Evolutionary conservation across 1,140 invertebrate species (phyloP), one percentile per base, ranked within the genome.

Genomic region (Papilio glaucus): DNA sequence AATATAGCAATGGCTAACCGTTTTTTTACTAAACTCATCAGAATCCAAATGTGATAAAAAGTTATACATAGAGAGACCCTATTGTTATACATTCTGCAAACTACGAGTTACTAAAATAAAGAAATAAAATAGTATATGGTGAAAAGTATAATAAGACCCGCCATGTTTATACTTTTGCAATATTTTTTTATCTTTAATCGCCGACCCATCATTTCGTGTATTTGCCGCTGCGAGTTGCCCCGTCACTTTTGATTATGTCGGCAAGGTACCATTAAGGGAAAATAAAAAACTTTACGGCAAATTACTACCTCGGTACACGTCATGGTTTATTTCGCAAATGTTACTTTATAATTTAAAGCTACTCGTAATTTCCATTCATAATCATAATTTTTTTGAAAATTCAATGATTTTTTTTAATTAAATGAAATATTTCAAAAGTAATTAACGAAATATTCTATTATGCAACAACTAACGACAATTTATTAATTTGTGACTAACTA

Each of bases 231-330:
- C 45, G 45, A 21, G 45, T 49, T 49, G 45, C 45, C 45, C 18
- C 45, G 45, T 49, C 45, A 49, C 45, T 49, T 45, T 49, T 49
- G 45, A 49, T 49, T 49, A 49, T 15, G 45, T 49, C 18, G 45
- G 7, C 45, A 49, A 49, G 15, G 45, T 49, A 49, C 45, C 45
- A 33, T 33, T 33, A 21, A 49, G 18, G 45, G 45, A 21, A 49
- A 49, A 49, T 49, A 49, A 49, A 49, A 49, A 45, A 49, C 15
- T 49, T 49, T 49, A 49, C 45, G 18, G 21, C 45, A 49, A 49
- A 49, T 49, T 49, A 49, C 45, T 49, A 21, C 45, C 45, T 49
- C 18, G 45, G 45, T 49, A 49, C 9, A 49, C 15, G 45, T 9
- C 45, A 9, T 21, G 45, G 21, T 49, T 49, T 15, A 49, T 49